Evolutionary conservation across 2,888 invertebrate species (phyloP).

Genomic region (Plusia festucae): DNA sequence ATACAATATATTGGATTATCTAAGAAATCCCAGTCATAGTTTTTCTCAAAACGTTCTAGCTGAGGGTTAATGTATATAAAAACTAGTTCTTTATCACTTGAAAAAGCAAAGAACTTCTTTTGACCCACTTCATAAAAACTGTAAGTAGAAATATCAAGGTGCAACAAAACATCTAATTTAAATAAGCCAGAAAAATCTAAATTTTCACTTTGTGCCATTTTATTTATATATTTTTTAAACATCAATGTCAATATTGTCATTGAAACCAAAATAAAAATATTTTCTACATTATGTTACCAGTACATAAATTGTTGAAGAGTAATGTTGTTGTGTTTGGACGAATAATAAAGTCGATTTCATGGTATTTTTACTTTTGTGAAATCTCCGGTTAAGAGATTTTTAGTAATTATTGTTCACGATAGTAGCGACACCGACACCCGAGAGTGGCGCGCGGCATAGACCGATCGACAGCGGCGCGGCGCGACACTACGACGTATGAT

Average conservation of each 20-base stretch:
- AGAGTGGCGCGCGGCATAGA: too few species aligned
- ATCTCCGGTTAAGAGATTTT: too few species aligned
- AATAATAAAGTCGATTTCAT: too few species aligned
- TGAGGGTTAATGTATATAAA: conserved; percentile 81
- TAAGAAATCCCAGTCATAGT: conserved; percentile 85
- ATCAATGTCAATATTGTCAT: conserved; percentile 7
- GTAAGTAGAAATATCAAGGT: conserved; percentile 78
- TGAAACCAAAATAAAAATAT: not conserved
- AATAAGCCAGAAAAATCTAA: conserved; percentile 85
- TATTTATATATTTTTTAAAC: conserved; percentile 23
- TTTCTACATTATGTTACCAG: not conserved
- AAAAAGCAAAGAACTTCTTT: conserved; percentile 83
- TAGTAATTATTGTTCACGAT: too few species aligned
- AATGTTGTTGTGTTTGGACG: too few species aligned
- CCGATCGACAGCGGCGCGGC: too few species aligned
- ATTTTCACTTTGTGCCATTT: conserved; percentile 78
- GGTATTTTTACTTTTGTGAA: too few species aligned
- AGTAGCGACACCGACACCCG: too few species aligned
- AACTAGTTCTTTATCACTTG: conserved; percentile 81
- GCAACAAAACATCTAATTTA: conserved; percentile 83
- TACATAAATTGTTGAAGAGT: too few species aligned
- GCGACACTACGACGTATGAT: too few species aligned
- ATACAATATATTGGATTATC: conserved; percentile 91
- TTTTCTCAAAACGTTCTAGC: conserved; percentile 77
- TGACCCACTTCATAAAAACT: conserved; percentile 86